Percentiles rank a stretch among this genome's conserved stretches.
Evolutionary conservation across 2,888 invertebrate genomes (phyloP).

Genomic region (Drosophila macrospina): DNA sequence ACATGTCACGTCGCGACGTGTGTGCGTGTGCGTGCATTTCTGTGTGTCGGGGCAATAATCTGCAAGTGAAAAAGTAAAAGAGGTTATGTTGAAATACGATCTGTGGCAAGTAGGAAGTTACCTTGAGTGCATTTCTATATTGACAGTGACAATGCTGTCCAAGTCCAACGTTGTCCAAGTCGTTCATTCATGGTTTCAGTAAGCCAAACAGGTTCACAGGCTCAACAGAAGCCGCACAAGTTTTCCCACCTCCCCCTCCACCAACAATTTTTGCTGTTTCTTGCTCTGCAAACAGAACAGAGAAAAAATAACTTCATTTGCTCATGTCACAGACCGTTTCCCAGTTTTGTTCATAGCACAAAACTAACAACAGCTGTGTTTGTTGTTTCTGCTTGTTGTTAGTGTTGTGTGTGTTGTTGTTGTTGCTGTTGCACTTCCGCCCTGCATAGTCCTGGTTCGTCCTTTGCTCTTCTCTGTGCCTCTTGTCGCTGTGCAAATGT

Average conservation of each 20-base stretch:
- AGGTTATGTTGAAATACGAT: constrained; percentile 75
- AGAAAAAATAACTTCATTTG: constrained; percentile 51
- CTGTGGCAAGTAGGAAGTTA: constrained; percentile 81
- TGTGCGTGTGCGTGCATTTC: constrained; percentile 5
- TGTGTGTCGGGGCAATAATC: constrained; percentile 58
- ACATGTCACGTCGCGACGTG: background rate
- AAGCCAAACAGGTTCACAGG: constrained; percentile 77
- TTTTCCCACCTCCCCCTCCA: constrained; percentile 39
- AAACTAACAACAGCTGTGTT: constrained; percentile 66
- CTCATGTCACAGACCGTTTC: constrained; percentile 31
- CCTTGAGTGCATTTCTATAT: constrained; percentile 83
- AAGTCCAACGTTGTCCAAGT: constrained; percentile 24
- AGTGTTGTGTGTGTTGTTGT: constrained; percentile 18
- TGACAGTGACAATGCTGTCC: constrained; percentile 75
- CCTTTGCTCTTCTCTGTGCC: constrained; percentile 3
- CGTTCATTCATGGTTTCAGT: constrained; percentile 78
- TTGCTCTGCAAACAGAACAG: constrained; percentile 33
- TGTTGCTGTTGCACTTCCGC: constrained; percentile 60
- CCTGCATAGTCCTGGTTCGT: constrained; percentile 13
- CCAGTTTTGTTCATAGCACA: constrained; percentile 38
- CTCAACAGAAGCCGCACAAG: constrained; percentile 79
- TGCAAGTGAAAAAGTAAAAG: constrained; percentile 64
- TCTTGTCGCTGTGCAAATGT: constrained; percentile 59
- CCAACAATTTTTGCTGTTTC: constrained; percentile 15
- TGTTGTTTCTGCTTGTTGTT: constrained; percentile 44